Base-by-base conservation (phyloP, 92 coral and sea anemone genomes). In the Palythoa grandiflora region DNA sequence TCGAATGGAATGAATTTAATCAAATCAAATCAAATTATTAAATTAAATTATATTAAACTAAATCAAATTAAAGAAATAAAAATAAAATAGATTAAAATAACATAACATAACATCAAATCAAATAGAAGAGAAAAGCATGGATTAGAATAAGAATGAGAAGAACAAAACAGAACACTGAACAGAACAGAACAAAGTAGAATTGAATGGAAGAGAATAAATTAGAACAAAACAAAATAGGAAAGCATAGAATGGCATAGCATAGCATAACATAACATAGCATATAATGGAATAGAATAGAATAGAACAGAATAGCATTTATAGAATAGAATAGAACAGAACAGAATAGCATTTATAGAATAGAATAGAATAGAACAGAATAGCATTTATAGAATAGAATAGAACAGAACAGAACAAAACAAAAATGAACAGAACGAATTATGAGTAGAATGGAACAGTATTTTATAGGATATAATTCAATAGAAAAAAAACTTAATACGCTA, bases 371-470 rank as follows among this genome's bases (percentile, higher is more conserved):
- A 75, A 75, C 8, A 75, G 80, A 75, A 75, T 52, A 36, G 15
- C 28, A 28, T 28, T 28, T 28, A 28, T 28, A 28, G 28, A 75
- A 75, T 37, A 78, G 47, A 39, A 39, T 15, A 47, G 83, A 39
- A 78, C 17, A 78, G 83, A 14, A 78, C 19, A 78, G 1, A 38
- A 77, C 19, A 77, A 57, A 77, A 77, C 19, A 47, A 57, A 77
- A 77, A 11, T 36, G 83, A 38, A 37, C 19, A 77, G 83, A 77
- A 77, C 19, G 7, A 53, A 53, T 53, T 53, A 53, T 28, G 60
- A 28, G 28, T 28, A 28, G 28, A 28, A 28, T 28, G 28, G 28
- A 28, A 28, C 28, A 28, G 28, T 28, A 28, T 28, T 28, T 28
- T 28, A 28, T 28, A 28, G 28, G 28, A 28, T 28, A 28, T 28